Percentiles rank a stretch among this genome's conserved stretches.
These are phyloP conservation scores for Maconellicoccus hirsutus DNA, from an alignment of 1,140 invertebrate species.

Conservation along the genomic window DNA sequence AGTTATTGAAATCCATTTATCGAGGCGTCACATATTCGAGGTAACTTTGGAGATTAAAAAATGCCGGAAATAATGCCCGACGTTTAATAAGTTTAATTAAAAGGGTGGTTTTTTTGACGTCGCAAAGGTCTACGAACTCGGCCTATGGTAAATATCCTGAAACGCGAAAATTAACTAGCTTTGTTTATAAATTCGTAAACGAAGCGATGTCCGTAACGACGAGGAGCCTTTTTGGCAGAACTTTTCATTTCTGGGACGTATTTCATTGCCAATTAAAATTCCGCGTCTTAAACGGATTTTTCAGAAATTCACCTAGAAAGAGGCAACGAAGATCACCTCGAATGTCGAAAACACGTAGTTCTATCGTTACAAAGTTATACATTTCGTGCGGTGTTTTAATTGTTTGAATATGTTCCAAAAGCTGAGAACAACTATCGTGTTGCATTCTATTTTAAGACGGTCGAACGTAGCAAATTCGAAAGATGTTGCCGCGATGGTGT, in stretches of 20 bases:
- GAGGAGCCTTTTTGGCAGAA: neutral
- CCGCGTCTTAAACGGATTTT: neutral
- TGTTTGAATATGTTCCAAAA: conserved; percentile 3
- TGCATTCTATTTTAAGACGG: neutral
- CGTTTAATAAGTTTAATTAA: no score
- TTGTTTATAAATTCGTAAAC: no score
- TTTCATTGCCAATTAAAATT: conserved; percentile 5
- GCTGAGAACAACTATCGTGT: neutral
- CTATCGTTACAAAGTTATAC: neutral
- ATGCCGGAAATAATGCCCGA: no score
- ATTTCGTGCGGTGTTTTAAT: neutral
- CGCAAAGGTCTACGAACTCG: no score
- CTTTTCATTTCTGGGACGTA: neutral
- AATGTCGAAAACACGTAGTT: neutral
- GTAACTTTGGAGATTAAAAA: no score
- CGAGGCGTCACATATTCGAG: neutral
- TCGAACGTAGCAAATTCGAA: neutral
- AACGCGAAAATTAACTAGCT: no score
- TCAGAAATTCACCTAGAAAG: neutral
- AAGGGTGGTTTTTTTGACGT: no score
- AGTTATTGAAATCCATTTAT: conserved; percentile 1
- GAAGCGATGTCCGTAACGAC: no score
- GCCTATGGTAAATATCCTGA: no score
- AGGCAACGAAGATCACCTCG: no score
- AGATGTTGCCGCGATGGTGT: conserved; percentile 1